Percentiles rank a stretch among this genome's conserved stretches.
Conservation (phyloP, 2,888 invertebrate species). For the Epistrophella euchroma region DNA sequence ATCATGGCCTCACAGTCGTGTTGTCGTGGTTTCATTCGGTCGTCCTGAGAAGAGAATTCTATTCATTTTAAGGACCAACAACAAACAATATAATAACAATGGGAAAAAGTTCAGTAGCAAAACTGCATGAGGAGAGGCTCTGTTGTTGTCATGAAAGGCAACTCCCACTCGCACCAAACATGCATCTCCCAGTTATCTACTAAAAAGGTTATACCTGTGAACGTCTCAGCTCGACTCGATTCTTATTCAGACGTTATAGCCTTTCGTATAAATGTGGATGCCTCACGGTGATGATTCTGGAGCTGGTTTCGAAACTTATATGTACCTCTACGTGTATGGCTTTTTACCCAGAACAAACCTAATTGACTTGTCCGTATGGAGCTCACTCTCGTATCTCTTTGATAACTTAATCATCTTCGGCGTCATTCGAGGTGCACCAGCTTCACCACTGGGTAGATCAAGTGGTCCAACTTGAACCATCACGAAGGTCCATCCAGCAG, state of each 20-base stretch:
- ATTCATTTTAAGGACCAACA: constrained; percentile 37
- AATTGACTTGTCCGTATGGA: constrained; percentile 71
- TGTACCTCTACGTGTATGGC: background rate
- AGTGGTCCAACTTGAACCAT: constrained; percentile 57
- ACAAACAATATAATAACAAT: constrained; percentile 34
- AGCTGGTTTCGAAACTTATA: background rate
- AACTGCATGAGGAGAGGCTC: constrained; percentile 30
- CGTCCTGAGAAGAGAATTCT: constrained; percentile 19
- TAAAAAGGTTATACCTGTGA: background rate
- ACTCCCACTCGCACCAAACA: constrained; percentile 62
- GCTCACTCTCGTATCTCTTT: constrained; percentile 56
- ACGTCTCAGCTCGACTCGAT: constrained; percentile 31
- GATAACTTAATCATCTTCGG: constrained; percentile 70
- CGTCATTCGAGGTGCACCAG: constrained; percentile 39
- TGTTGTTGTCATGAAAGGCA: constrained; percentile 43
- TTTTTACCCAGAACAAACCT: constrained; percentile 59
- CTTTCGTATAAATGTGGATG: constrained; percentile 19
- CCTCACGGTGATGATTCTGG: constrained; percentile 45
- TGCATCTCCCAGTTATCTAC: constrained; percentile 23
- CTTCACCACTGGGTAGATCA: constrained; percentile 21
- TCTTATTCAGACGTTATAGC: background rate
- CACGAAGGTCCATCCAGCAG: constrained; percentile 27
- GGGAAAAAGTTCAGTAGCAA: constrained; percentile 51
- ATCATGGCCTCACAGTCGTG: constrained; percentile 16
- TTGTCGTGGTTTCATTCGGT: constrained; percentile 7